These are phyloP conservation scores for Aphaenogaster ashmeadi DNA, from an alignment of 1,140 invertebrate genomes.

Conservation along the genomic window DNA sequence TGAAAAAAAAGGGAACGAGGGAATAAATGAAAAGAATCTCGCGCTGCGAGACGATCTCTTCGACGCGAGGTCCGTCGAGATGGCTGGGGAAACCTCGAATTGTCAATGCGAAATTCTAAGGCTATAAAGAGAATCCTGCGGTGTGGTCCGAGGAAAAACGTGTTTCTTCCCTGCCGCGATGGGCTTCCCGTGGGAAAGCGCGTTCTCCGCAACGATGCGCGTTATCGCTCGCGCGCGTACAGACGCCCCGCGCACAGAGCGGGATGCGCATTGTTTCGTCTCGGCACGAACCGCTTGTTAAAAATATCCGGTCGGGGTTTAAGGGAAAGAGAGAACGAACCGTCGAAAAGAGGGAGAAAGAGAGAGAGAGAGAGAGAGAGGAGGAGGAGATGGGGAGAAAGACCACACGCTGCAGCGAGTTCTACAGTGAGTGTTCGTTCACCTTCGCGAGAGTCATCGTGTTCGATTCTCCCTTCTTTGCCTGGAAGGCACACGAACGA, in stretches of 20 bases:
- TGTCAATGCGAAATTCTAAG: conserved; percentile 2
- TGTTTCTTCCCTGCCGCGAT: conserved; percentile 40
- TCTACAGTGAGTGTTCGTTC: conserved; percentile 71
- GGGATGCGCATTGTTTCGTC: conserved; percentile 75
- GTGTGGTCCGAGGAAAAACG: conserved; percentile 25
- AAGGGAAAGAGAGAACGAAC: conserved; percentile 45
- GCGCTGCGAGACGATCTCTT: conserved; percentile 17
- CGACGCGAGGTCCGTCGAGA: neutral
- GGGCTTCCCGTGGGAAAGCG: conserved; percentile 22
- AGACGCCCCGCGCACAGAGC: neutral
- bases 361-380: neutral
- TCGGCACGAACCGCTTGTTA: conserved; percentile 77
- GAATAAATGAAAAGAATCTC: conserved; percentile 11
- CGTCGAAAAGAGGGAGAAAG: neutral
- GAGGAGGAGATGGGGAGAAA: neutral
- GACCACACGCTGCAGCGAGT: conserved; percentile 3
- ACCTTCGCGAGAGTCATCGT: conserved; percentile 61
- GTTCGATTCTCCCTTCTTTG: conserved; percentile 36
- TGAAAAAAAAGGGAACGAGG: neutral
- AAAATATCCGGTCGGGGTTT: conserved; percentile 77
- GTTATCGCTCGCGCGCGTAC: conserved; percentile 22
- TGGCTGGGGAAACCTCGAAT: conserved; percentile 1
- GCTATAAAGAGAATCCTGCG: conserved; percentile 1
- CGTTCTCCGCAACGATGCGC: conserved; percentile 14
- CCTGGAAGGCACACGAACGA: conserved; percentile 26